Base-by-base conservation (phyloP, 2,888 invertebrate species). In the Liposcelis brunnea region DNA sequence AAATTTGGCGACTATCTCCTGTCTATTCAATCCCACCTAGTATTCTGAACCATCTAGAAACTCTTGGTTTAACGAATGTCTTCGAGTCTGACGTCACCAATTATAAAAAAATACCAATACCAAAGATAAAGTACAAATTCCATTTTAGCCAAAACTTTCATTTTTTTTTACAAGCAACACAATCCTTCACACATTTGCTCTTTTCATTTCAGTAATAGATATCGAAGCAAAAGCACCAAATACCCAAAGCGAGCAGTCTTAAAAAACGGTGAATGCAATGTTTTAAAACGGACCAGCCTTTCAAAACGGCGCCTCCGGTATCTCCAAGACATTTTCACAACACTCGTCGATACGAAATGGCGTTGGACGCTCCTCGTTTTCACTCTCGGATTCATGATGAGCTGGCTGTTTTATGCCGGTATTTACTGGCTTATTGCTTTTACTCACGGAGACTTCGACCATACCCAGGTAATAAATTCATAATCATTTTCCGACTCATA, bases 211-310 rank as follows among this genome's bases (percentile, higher is more conserved):
- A 45, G 37, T 26, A 36, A 36, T 2, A n/a, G 45, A 12, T 36
- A 35, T 18, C 45, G 21, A 18, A 36, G 35, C 15, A 40, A 40
- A 19, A 18, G 7, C 7, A 6, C 6, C 7, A 40, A 40, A 19
- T 40, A 18, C 19, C 76, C 85, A 36, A 70, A 82, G 50, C 72
- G 95, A 21, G 86, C 93, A 1, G 81, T 95, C 45, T 77, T 87
- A 59, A 95, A 95, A 66, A 94, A 89, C 68, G 95, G 95, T 42
- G 91, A 93, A 59, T 91, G 91, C 67, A 97, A 97, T 65, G 85
- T 94, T 48, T 75, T 87, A 53, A 90, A 91, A 61, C 87, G 87
- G 48, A 89, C 90, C 49, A 70, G 74, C 57, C 80, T 95, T 58
- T 81, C 87, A 42, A 82, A 86, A 54, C 70, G 82, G 35, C 71